phyloP scores from a whole-genome alignment of 1,140 invertebrate genomes.

The Drosophila nikananu region DNA sequence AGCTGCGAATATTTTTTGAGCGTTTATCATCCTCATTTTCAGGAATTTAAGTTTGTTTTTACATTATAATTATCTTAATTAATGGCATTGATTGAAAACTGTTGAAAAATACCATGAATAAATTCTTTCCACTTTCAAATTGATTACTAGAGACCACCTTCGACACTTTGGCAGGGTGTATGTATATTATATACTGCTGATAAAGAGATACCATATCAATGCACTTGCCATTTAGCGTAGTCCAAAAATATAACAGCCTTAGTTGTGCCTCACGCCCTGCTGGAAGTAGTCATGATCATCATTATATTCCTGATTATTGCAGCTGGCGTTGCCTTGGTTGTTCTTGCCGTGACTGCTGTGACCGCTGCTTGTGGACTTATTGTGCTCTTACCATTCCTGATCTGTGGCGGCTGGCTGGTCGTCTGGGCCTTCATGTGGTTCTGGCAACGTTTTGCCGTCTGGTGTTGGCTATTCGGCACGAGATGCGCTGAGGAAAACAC shows the following conservation, averaged over 20 bases:
- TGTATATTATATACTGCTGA: too few relatives aligned
- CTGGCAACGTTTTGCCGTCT: constrained; percentile 1
- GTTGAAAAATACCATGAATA: not conserved
- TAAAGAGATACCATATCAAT: constrained; percentile 10
- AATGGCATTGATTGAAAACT: not conserved
- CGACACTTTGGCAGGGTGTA: not conserved
- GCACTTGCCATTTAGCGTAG: not conserved
- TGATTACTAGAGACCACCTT: not conserved
- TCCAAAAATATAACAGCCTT: too few relatives aligned
- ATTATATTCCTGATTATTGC: constrained; percentile 2
- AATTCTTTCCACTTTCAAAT: not conserved
- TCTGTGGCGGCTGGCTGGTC: constrained; percentile 1
- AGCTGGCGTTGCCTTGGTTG: not conserved
- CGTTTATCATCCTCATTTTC: constrained; percentile 5
- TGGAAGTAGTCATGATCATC: not conserved
- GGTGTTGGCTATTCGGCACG: constrained; percentile 2
- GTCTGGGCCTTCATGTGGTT: constrained; percentile 1
- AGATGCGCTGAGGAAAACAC: not conserved
- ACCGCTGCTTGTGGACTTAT: constrained; percentile 2
- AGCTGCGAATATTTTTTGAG: constrained; percentile 1
- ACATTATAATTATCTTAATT: not conserved
- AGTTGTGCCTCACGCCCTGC: not conserved
- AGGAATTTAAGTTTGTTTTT: constrained; percentile 2
- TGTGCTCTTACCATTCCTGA: not conserved
- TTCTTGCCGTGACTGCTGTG: not conserved